Conservation (phyloP, 2,797 vertebrate genomes). For the Sorex maritimensis region DNA sequence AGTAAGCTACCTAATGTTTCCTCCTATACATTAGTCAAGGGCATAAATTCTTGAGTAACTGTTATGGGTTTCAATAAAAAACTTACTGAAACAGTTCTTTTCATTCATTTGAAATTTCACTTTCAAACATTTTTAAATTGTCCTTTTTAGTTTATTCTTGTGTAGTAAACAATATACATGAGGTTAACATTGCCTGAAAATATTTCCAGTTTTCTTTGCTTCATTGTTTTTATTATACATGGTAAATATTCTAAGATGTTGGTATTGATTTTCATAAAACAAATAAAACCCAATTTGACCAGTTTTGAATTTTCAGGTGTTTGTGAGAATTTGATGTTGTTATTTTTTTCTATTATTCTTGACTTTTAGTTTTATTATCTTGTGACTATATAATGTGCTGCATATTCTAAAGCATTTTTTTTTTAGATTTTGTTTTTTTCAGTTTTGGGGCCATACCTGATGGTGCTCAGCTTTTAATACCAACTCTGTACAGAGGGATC, state of each 20-base stretch:
- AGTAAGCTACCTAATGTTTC: neutral
- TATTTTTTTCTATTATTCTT: conserved; percentile 23
- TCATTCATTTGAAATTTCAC: no score
- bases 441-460: no score
- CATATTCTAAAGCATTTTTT: neutral
- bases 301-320: neutral
- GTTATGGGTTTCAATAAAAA: conserved; percentile 29
- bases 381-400: conserved; percentile 8
- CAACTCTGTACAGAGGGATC: no score
- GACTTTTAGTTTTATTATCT: neutral
- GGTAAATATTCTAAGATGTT: conserved; percentile 44
- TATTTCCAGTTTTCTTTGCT: neutral
- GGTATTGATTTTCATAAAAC: conserved; percentile 24
- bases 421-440: conserved; percentile 25
- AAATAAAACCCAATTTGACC: neutral
- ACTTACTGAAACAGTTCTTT: conserved; percentile 1
- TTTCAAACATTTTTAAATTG: no score
- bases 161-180: neutral
- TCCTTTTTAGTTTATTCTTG: conserved; percentile 11
- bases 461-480: no score
- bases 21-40: conserved; percentile 1
- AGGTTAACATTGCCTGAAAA: conserved; percentile 19
- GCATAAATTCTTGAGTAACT: neutral
- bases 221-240: neutral
- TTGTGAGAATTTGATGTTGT: neutral